Percentiles rank a stretch among this genome's conserved stretches.
Conservation (phyloP, 35 echinoderm and acorn worm genomes). For the Anneissia japonica region DNA sequence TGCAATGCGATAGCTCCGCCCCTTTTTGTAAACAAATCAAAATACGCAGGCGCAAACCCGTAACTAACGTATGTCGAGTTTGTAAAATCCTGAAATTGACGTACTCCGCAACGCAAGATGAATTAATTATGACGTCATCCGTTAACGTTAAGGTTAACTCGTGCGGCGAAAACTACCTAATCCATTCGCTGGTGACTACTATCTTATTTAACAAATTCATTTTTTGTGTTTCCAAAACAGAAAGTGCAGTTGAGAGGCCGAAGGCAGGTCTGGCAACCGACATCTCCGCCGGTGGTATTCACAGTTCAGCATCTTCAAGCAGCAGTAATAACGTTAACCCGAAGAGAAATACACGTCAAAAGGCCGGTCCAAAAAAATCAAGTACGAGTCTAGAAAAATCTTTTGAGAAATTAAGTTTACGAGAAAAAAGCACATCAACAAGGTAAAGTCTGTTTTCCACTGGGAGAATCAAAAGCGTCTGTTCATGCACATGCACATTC, state of each 20-base stretch:
- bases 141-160: too few species aligned
- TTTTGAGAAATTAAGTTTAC: conserved; percentile 52
- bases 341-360: conserved; percentile 52
- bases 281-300: not conserved
- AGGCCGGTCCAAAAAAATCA: conserved; percentile 5
- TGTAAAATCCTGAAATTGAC: not conserved
- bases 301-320: conserved; percentile 18
- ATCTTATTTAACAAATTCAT: not conserved
- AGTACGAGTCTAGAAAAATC: conserved; percentile 31
- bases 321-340: conserved; percentile 70
- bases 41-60: too few species aligned
- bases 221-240: not conserved
- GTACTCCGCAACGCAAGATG: not conserved
- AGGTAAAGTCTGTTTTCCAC: not conserved
- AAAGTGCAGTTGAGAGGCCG: not conserved
- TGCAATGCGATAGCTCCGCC: too few species aligned
- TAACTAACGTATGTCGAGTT: not conserved
- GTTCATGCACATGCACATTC: not conserved
- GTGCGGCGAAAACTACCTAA: too few species aligned
- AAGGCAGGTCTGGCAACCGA: not conserved
- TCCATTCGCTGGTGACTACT: not conserved
- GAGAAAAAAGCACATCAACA: conserved; percentile 37
- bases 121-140: too few species aligned
- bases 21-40: too few species aligned
- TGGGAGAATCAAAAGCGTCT: not conserved